phyloP scores from a whole-genome alignment of 2,797 vertebrate species.

The Macroramphosus scolopax region DNA sequence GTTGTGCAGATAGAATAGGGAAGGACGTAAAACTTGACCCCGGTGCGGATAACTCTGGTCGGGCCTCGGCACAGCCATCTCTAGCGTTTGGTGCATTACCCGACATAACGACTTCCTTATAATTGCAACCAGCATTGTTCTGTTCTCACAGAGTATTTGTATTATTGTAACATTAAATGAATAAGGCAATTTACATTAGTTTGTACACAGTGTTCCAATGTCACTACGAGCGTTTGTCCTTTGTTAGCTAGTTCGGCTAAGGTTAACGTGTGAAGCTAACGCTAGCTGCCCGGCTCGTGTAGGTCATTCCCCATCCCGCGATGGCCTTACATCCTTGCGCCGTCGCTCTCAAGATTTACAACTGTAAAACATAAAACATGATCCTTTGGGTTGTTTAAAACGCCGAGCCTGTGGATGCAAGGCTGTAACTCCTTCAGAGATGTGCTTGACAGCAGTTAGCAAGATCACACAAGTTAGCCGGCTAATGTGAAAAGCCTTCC shows the following conservation, averaged over 20 bases:
- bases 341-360: accelerated
- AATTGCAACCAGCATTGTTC: background rate
- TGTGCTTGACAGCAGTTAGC: background rate
- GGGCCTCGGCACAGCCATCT: conserved; percentile 10
- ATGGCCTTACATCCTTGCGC: conserved; percentile 54
- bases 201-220: conserved; percentile 50
- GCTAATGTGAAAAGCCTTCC: conserved; percentile 33
- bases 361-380: background rate
- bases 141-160: too few relatives aligned
- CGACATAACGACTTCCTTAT: too few relatives aligned
- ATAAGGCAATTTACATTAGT: too few relatives aligned
- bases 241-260: conserved; percentile 72
- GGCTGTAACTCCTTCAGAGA: background rate
- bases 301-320: conserved; percentile 64
- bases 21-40: conserved; percentile 23
- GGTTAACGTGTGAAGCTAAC: conserved; percentile 61
- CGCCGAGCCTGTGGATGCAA: accelerated
- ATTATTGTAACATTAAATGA: too few relatives aligned
- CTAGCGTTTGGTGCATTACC: conserved; percentile 2
- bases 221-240: conserved; percentile 61
- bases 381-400: accelerated
- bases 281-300: conserved; percentile 61
- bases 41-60: conserved; percentile 9
- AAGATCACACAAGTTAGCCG: conserved; percentile 2
- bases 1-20: accelerated